Evolutionary conservation across 2,888 invertebrate genomes (phyloP).

Genomic region (Coelogynopora nodosa): DNA sequence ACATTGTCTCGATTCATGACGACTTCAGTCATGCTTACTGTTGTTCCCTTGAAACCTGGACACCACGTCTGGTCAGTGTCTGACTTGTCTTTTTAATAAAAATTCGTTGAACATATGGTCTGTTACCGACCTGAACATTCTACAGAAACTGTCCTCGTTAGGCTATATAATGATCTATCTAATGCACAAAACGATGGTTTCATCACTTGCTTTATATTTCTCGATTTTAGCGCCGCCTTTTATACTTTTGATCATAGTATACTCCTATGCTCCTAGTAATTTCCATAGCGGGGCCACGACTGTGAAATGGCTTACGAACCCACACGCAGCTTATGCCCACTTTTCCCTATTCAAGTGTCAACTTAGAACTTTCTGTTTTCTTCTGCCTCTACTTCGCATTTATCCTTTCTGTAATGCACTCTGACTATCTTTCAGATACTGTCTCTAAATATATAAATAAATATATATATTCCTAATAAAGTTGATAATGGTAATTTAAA

Average conservation of each 20-base stretch:
- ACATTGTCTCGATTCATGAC: background rate
- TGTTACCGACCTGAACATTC: background rate
- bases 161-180: background rate
- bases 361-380: background rate
- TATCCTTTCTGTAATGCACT: background rate
- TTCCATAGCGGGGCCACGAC: background rate
- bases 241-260: background rate
- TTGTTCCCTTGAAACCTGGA: background rate
- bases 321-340: background rate
- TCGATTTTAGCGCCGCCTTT: background rate
- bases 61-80: background rate
- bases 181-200: background rate
- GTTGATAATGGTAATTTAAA: too few relatives aligned
- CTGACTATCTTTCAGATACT: background rate
- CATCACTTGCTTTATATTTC: background rate
- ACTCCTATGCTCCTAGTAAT: background rate
- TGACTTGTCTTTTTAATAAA: background rate
- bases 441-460: constrained; percentile 18
- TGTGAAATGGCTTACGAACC: background rate
- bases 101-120: background rate
- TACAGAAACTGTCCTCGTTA: background rate
- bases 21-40: background rate
- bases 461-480: too few relatives aligned
- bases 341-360: background rate
- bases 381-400: background rate